Evolutionary conservation across 2,888 invertebrate genomes (phyloP), one percentile per base, ranked within the genome.

Genomic region (Pyrocoelia pectoralis): DNA sequence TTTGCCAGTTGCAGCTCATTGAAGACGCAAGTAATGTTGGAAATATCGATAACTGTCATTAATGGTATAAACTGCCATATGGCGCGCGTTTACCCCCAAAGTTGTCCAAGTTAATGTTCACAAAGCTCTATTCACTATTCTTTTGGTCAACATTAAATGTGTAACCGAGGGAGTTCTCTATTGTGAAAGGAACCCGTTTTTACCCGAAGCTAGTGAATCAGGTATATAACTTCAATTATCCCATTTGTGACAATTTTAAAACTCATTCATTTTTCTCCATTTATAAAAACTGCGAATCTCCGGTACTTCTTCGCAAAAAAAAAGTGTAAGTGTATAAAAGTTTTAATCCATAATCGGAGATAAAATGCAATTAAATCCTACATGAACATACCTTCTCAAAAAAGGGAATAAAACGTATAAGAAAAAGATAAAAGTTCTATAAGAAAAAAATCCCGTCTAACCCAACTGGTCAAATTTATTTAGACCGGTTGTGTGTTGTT

Each of bases 81-180:
- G 68, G 68, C 61, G 63, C 48, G 56, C 55, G 58, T 59, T 58
- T 18, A 56, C 54, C 51, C 38, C 43, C 24, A 24, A 3, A 24
- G 24, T 24, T 24, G 24, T 6, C 24, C 24, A 6, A 24, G 4
- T 29, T 55, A 9, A n/a, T 56, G 24, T n/a, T 12, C 6, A 8
- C 13, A 6, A 33, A 55, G 19, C 53, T 13, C 14, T 41, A 46
- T 50, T 17, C 66, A 64, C 29, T 52, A 46, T 51, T 59, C 56
- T 24, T 54, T 17, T 61, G 59, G 41, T 19, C 68, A 28, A 60
- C 64, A 57, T 55, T 61, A 61, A 66, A 67, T 68, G 71, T 69
- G 71, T 71, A 71, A 71, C 71, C 68, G 69, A 63, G 71, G 63
- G 63, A 71, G 71, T 69, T 65, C 55, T 68, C 70, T 57, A 62